A percentile compares a stretch with the other conserved stretches of the same genome.
Evolutionary conservation across 1,140 invertebrate species (phyloP).

Genomic region (Bombus pyrosoma): DNA sequence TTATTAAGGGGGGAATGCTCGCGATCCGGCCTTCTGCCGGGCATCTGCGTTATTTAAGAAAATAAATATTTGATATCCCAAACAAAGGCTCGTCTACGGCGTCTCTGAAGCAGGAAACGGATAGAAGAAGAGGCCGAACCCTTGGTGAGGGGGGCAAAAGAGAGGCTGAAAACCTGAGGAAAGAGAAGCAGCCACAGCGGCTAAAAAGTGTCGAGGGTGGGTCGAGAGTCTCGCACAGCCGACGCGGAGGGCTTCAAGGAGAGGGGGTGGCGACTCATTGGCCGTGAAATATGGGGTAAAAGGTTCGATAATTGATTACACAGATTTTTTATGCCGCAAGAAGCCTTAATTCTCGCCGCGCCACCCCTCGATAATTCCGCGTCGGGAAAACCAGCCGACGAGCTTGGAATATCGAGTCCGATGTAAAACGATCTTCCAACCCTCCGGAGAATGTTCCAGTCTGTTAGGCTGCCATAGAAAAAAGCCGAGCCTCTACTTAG

Average conservation of each 20-base stretch:
- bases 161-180: conserved; percentile 22
- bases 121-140: conserved; percentile 35
- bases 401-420: conserved; percentile 73
- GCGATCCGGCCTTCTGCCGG: conserved; percentile 41
- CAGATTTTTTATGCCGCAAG: conserved; percentile 82
- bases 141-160: conserved; percentile 1
- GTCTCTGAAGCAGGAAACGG: conserved; percentile 10
- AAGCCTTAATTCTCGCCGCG: conserved; percentile 80
- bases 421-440: conserved; percentile 51
- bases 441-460: conserved; percentile 29
- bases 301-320: conserved; percentile 83
- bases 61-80: conserved; percentile 74
- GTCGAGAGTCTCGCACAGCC: conserved; percentile 60
- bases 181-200: conserved; percentile 51
- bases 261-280: conserved; percentile 77
- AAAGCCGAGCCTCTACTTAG: not conserved
- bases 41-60: conserved; percentile 67
- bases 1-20: conserved; percentile 68
- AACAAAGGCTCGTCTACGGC: conserved; percentile 65
- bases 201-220: conserved; percentile 73
- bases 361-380: conserved; percentile 77
- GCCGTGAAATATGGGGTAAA: conserved; percentile 82
- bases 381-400: conserved; percentile 75
- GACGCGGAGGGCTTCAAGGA: conserved; percentile 63
- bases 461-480: not conserved